Conservation (phyloP, 2,888 invertebrate genomes). For the Leptarthrus brevirostris region DNA sequence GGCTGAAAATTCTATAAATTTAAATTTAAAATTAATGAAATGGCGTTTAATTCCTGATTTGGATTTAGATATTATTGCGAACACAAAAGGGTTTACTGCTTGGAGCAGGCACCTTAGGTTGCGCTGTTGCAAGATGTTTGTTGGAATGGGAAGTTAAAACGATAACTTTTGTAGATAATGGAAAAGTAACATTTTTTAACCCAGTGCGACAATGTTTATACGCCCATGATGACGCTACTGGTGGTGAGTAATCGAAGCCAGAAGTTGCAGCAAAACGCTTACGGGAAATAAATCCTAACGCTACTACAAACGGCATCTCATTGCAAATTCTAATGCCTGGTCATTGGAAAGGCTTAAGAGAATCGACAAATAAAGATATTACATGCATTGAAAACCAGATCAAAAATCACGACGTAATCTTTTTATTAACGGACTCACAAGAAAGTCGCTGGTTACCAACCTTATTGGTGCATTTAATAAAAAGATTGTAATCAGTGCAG, state of each 20-base stretch:
- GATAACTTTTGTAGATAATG: constrained; percentile 92
- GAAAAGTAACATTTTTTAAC: constrained; percentile 93
- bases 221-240: constrained; percentile 83
- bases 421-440: constrained; percentile 92
- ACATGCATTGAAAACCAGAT: constrained; percentile 77
- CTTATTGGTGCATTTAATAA: too few relatives aligned
- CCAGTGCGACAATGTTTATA: constrained; percentile 95
- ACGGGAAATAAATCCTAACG: constrained; percentile 84
- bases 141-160: constrained; percentile 95
- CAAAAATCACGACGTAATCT: constrained; percentile 85
- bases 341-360: constrained; percentile 78
- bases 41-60: constrained; percentile 95
- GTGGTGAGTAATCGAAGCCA: constrained; percentile 81
- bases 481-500: constrained; percentile 95
- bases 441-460: constrained; percentile 99
- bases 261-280: constrained; percentile 86
- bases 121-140: constrained; percentile 90
- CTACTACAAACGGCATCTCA: constrained; percentile 77
- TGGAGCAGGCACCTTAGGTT: constrained; percentile 96
- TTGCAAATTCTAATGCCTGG: constrained; percentile 97
- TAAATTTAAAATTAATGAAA: constrained; percentile 97
- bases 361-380: constrained; percentile 74
- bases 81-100: constrained; percentile 86
- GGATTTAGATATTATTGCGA: constrained; percentile 81
- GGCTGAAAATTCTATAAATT: constrained; percentile 83